Conservation (phyloP, 2,113 vertebrate genomes). For the Martes martes region DNA sequence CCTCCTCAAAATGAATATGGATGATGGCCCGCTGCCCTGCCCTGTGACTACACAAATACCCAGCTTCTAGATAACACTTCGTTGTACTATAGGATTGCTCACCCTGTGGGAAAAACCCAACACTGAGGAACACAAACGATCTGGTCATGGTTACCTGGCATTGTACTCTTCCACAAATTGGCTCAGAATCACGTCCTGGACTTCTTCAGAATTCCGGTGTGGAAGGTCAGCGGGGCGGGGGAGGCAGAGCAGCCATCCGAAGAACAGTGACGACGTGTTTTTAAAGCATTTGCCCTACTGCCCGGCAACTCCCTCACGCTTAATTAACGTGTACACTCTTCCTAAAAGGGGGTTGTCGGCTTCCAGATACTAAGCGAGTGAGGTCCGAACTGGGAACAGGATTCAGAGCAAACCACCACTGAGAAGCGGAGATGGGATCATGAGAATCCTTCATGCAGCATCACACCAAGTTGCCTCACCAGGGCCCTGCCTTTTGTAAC, state of each 20-base stretch:
- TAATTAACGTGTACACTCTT: rapidly evolving
- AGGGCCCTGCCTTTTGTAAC: neutral
- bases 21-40: neutral
- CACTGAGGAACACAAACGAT: neutral
- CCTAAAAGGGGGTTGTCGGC: neutral
- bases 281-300: rapidly evolving
- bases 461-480: neutral
- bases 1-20: neutral
- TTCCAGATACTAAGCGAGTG: neutral
- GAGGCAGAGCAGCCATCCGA: neutral
- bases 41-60: neutral
- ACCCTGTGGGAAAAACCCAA: neutral
- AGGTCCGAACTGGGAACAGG: neutral
- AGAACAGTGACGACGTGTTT: neutral
- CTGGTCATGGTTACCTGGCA: neutral
- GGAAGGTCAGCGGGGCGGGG: neutral
- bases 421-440: neutral
- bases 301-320: neutral
- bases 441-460: no score
- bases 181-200: neutral
- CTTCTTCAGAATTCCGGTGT: neutral
- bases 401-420: neutral
- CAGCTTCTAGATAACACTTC: neutral
- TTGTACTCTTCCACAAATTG: neutral
- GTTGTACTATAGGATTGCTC: neutral